Conservation (phyloP, 2,888 invertebrate species). For the Rotaria socialis region DNA sequence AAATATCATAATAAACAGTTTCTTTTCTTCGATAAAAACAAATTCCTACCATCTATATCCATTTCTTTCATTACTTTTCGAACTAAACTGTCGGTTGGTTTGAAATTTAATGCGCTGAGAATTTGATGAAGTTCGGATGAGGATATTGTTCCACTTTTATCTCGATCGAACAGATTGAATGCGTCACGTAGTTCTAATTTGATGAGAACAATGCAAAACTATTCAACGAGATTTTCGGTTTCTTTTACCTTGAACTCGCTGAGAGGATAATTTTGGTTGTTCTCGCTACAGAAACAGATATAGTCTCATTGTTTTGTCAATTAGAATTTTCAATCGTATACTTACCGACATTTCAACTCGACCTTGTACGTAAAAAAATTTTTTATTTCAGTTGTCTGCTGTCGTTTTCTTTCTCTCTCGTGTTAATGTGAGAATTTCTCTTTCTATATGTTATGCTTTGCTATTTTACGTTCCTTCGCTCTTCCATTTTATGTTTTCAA, state of each 20-base stretch:
- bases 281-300: background rate
- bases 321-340: background rate
- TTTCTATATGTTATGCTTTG: too few species aligned
- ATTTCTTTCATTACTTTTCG: constrained; percentile 4
- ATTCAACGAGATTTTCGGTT: background rate
- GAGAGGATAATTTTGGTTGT: background rate
- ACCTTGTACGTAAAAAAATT: background rate
- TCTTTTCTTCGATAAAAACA: background rate
- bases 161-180: background rate
- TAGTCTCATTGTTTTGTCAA: background rate
- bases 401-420: too few species aligned
- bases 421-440: too few species aligned
- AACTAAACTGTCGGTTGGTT: background rate
- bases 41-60: background rate
- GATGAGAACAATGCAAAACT: background rate
- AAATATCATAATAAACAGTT: too few species aligned
- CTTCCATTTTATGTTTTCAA: too few species aligned
- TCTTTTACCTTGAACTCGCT: background rate
- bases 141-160: background rate
- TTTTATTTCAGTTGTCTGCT: background rate
- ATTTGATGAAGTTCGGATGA: background rate
- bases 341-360: background rate
- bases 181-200: background rate
- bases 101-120: background rate
- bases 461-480: too few species aligned